Conservation (phyloP, 2,797 vertebrate genomes). For the Hipposideros larvatus region DNA sequence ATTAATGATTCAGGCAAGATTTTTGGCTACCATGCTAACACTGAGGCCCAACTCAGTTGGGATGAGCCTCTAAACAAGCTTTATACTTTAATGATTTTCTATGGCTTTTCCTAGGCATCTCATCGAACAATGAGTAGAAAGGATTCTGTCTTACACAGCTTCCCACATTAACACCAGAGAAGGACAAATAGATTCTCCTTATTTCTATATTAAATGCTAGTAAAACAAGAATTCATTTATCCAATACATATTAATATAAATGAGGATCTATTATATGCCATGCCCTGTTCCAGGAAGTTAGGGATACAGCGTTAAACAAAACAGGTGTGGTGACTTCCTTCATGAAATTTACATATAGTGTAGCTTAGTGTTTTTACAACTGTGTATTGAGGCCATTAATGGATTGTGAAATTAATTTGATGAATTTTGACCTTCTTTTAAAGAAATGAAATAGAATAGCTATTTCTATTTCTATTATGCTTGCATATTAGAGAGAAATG, state of each 20-base stretch:
- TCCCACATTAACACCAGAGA: neutral
- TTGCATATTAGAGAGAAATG: neutral
- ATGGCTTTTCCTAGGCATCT: slow-evolving; percentile 30
- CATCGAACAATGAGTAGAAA: neutral
- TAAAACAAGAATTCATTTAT: neutral
- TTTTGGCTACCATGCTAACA: neutral
- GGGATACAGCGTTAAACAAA: neutral
- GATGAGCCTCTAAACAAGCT: slow-evolving; percentile 26
- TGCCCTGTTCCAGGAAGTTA: neutral
- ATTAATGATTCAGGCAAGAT: neutral
- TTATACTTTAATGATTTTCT: slow-evolving; percentile 35
- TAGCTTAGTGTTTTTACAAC: neutral
- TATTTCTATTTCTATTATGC: neutral
- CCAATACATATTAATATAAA: neutral
- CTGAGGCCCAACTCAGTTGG: neutral
- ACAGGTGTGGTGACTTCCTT: neutral
- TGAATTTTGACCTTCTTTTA: neutral
- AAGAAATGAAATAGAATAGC: neutral
- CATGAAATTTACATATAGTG: neutral
- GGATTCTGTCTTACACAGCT: neutral
- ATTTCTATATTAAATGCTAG: neutral
- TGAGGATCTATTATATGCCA: neutral
- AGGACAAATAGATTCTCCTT: neutral
- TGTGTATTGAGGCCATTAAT: neutral
- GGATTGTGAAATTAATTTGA: neutral